These are phyloP conservation scores for Pseudomugil tenellus DNA, from an alignment of 2,797 vertebrate genomes.

Conservation along the genomic window DNA sequence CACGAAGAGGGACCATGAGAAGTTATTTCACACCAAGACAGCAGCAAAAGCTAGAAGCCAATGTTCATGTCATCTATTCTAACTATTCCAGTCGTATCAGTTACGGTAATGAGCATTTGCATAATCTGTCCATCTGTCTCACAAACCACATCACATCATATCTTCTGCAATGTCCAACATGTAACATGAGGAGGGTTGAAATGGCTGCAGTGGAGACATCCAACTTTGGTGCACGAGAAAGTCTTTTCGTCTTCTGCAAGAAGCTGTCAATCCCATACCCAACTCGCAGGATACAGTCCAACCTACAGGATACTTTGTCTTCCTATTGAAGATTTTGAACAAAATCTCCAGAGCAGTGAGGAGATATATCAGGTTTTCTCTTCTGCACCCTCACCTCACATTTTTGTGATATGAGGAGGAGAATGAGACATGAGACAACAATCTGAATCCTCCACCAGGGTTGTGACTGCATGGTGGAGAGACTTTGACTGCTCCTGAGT, in stretches of 20 bases:
- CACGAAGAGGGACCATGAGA: conserved; percentile 44
- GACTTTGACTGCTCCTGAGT: conserved; percentile 34
- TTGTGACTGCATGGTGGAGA: conserved; percentile 16
- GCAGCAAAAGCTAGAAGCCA: conserved; percentile 39
- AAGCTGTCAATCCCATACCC: conserved; percentile 23
- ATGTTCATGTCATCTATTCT: conserved; percentile 62
- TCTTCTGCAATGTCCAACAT: conserved; percentile 50
- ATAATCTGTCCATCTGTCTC: conserved; percentile 74
- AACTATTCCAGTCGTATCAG: conserved; percentile 60
- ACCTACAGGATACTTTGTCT: conserved; percentile 10
- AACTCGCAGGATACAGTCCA: not conserved
- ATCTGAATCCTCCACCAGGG: conserved; percentile 26
- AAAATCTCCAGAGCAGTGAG: conserved; percentile 4
- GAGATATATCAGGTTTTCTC: conserved; percentile 20
- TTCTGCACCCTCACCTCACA: conserved; percentile 9
- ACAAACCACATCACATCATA: conserved; percentile 43
- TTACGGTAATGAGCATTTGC: conserved; percentile 65
- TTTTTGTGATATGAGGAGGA: conserved; percentile 7
- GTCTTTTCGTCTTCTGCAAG: conserved; percentile 9
- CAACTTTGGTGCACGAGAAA: not conserved
- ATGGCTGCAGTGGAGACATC: conserved; percentile 18
- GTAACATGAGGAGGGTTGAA: conserved; percentile 39
- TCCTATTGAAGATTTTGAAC: conserved; percentile 13
- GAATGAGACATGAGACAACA: conserved; percentile 15
- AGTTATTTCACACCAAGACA: conserved; percentile 40